phyloP scores from a whole-genome alignment of 1,140 invertebrate genomes.

The Dendrolimus punctatus region DNA sequence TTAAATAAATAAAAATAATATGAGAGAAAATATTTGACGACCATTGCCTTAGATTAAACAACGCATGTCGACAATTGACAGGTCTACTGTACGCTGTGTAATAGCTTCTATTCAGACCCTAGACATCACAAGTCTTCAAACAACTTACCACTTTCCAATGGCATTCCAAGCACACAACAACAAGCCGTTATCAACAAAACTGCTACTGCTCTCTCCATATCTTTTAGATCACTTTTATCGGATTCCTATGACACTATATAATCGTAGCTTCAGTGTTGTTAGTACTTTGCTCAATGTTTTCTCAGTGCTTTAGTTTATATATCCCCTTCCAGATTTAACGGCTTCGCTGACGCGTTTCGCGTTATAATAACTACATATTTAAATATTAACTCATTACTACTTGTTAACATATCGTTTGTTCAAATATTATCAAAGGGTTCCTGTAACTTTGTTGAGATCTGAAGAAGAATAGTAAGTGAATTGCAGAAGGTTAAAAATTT shows the following conservation, averaged over 20 bases:
- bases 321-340: background rate
- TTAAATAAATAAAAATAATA: no score
- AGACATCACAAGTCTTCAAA: background rate
- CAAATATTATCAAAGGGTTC: constrained; percentile 5
- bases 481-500: no score
- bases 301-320: background rate
- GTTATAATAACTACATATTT: constrained; percentile 12
- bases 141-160: constrained; percentile 10
- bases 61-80: no score
- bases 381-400: constrained; percentile 14
- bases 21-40: no score
- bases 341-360: constrained; percentile 13
- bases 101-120: background rate
- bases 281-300: background rate
- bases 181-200: constrained; percentile 7
- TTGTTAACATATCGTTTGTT: constrained; percentile 6
- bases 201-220: constrained; percentile 1
- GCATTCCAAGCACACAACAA: constrained; percentile 6
- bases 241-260: background rate
- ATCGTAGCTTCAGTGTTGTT: background rate
- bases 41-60: no score
- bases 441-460: background rate
- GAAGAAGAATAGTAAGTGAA: background rate
- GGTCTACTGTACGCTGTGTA: no score
- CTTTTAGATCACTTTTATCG: background rate